Evolutionary conservation across 2,888 invertebrate species (phyloP).

Genomic region (Synanthedon formicaeformis): DNA sequence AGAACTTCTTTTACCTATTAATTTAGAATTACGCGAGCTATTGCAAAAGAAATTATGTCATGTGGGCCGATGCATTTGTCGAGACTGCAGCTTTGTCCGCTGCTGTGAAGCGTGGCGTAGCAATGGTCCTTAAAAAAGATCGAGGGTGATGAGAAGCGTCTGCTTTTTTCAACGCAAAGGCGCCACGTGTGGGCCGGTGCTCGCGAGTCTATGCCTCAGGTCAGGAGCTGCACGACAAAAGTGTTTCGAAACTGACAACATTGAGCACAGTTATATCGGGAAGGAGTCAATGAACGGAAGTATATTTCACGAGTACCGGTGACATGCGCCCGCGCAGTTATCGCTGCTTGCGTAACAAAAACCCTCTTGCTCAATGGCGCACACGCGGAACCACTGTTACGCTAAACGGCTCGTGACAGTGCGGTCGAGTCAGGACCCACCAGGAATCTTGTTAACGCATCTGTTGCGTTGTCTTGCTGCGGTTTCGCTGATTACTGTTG

Average conservation of each 20-base stretch:
- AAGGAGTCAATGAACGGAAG: slow-evolving; percentile 70
- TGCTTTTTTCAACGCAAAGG: slow-evolving; percentile 18
- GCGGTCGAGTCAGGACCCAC: slow-evolving; percentile 26
- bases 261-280: slow-evolving; percentile 57
- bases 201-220: not conserved
- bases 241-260: slow-evolving; percentile 48
- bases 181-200: slow-evolving; percentile 28
- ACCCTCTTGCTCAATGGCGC: slow-evolving; percentile 51
- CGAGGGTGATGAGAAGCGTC: slow-evolving; percentile 23
- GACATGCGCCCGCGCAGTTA: slow-evolving; percentile 59
- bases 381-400: slow-evolving; percentile 27
- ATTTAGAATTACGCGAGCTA: slow-evolving; percentile 19
- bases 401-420: slow-evolving; percentile 28
- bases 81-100: slow-evolving; percentile 17
- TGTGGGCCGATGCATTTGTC: slow-evolving; percentile 8
- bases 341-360: slow-evolving; percentile 56
- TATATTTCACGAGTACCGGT: slow-evolving; percentile 55
- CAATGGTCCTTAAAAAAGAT: slow-evolving; percentile 38
- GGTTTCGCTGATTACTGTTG: slow-evolving; percentile 22
- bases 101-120: slow-evolving; percentile 25
- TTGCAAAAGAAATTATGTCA: slow-evolving; percentile 20
- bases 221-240: slow-evolving; percentile 22
- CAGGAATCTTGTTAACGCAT: slow-evolving; percentile 37
- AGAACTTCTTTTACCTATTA: slow-evolving; percentile 28
- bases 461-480: slow-evolving; percentile 32